Evolutionary conservation across 2,797 vertebrate species (phyloP).

Genomic region (Hipposideros larvatus): DNA sequence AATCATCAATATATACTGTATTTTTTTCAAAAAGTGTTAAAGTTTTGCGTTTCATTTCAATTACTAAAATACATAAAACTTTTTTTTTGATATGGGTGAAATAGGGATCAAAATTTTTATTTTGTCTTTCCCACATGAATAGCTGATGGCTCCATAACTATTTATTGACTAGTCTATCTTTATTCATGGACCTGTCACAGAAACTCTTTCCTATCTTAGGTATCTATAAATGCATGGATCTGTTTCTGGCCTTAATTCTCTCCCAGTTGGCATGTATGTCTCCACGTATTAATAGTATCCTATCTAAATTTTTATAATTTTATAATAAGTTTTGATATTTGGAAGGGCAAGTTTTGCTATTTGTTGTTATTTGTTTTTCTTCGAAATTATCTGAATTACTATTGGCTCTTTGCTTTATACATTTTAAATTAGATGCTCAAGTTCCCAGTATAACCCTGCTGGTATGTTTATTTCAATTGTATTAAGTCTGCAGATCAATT

Average conservation of each 20-base stretch:
- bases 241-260: background rate
- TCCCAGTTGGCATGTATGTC: background rate
- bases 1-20: background rate
- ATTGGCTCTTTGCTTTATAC: background rate
- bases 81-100: background rate
- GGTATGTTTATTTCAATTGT: background rate
- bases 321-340: background rate
- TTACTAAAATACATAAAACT: background rate
- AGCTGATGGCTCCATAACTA: background rate
- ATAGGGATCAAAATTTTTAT: background rate
- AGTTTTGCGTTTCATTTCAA: constrained; percentile 8
- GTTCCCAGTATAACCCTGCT: background rate
- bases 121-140: background rate
- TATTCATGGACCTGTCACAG: background rate
- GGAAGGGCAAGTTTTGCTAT: background rate
- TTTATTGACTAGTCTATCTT: background rate
- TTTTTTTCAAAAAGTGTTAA: background rate
- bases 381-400: background rate
- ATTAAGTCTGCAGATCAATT: background rate
- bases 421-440: constrained; percentile 18
- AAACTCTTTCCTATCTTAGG: background rate
- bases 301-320: background rate
- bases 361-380: background rate
- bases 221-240: background rate
- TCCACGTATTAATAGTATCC: background rate